Conservation (phyloP, 2,888 invertebrate species). For the Lepetodrilus schrolli region DNA sequence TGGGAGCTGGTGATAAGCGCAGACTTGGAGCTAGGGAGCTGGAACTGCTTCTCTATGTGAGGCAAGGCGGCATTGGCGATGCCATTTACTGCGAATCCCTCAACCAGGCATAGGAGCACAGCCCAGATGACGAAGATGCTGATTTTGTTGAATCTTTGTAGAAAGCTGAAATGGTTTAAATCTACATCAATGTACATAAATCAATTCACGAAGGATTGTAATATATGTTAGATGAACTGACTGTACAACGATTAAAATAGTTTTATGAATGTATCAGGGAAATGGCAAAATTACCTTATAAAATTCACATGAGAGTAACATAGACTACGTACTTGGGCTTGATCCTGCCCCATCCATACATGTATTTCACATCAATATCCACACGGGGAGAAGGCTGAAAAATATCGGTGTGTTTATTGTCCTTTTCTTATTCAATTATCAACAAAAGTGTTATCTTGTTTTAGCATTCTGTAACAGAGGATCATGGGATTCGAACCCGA, state of each 20-base stretch:
- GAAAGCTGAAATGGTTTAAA: constrained; percentile 36
- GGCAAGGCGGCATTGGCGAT: constrained; percentile 54
- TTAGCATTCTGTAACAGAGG: background rate
- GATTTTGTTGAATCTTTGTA: constrained; percentile 48
- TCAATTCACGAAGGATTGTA: background rate
- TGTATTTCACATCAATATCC: constrained; percentile 28
- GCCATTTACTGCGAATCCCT: constrained; percentile 59
- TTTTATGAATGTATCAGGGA: background rate
- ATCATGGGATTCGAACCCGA: too few species aligned
- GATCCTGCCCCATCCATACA: constrained; percentile 45
- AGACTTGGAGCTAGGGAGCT: constrained; percentile 47
- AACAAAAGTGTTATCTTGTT: background rate
- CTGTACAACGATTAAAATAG: background rate
- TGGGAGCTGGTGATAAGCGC: constrained; percentile 35
- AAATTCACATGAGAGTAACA: background rate
- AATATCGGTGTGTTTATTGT: background rate
- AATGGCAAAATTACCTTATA: background rate
- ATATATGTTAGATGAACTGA: background rate
- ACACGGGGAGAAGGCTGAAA: constrained; percentile 9
- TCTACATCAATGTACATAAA: background rate
- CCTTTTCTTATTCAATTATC: background rate
- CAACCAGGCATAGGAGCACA: constrained; percentile 52
- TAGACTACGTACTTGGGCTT: constrained; percentile 42
- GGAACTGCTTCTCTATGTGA: constrained; percentile 55
- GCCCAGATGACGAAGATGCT: constrained; percentile 47